phyloP scores from a whole-genome alignment of 2,888 invertebrate species.

The Vandiemenella viatica region DNA sequence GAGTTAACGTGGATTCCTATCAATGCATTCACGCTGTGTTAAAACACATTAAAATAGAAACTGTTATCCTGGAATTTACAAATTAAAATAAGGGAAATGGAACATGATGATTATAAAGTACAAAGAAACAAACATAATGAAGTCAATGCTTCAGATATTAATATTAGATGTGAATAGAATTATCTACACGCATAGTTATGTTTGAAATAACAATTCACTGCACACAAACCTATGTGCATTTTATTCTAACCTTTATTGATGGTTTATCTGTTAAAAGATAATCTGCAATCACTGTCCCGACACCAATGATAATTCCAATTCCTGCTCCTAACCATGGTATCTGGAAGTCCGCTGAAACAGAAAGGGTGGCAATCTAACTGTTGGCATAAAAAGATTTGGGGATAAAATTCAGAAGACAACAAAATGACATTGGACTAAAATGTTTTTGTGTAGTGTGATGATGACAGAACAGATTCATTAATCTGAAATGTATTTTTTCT shows the following conservation, averaged over 20 bases:
- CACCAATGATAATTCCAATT: constrained; percentile 53
- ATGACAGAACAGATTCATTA: too few relatives aligned
- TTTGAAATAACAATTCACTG: background rate
- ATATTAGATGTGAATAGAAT: background rate
- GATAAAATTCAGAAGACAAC: constrained; percentile 9
- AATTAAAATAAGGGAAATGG: too few relatives aligned
- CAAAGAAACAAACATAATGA: background rate
- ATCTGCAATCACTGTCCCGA: constrained; percentile 51
- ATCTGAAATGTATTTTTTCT: too few relatives aligned
- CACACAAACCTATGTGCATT: background rate
- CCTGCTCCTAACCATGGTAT: constrained; percentile 62
- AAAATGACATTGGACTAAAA: too few relatives aligned
- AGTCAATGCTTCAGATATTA: background rate
- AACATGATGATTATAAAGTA: too few relatives aligned
- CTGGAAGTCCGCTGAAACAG: constrained; percentile 46
- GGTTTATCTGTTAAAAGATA: constrained; percentile 48
- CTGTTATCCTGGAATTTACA: too few relatives aligned
- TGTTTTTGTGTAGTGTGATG: too few relatives aligned
- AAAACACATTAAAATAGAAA: too few relatives aligned
- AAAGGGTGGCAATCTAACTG: too few relatives aligned
- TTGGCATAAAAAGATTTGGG: constrained; percentile 5
- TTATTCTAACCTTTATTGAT: constrained; percentile 40
- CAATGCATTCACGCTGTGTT: too few relatives aligned
- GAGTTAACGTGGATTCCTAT: too few relatives aligned
- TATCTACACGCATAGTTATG: background rate